Evolutionary conservation across 2,888 invertebrate genomes (phyloP), one percentile per base, ranked within the genome.

Genomic region (Cylindroiulus punctatus): DNA sequence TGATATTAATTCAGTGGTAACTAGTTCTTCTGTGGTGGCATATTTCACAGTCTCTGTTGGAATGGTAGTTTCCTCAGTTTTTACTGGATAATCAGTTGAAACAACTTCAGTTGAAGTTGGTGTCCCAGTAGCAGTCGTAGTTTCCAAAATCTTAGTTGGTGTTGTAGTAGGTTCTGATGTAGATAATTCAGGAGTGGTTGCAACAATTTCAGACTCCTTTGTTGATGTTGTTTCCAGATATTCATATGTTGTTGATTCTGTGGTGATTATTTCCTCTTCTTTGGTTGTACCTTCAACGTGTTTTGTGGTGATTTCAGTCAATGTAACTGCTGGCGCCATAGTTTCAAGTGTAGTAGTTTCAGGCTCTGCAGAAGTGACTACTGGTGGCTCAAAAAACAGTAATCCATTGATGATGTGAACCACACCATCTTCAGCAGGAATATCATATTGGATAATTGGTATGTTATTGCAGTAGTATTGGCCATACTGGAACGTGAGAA

Each of bases 391-490:
- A n/a, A 81, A 85, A 19, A 85, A 85, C 32, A 85, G n/a, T 10
- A 85, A 65, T 40, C 85, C 86, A 47, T 84, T 84, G 40, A 86
- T 86, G 42, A 86, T 14, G 30, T 86, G 86, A 57, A 86, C 84
- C 1, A 86, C 86, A 14, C 86, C 86, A 86, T 86, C 22, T 57
- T 26, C n/a, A 83, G 84, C 36, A 17, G 86, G 84, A n/a, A 86
- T 86, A 84, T 86, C 86, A n/a, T 32, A 36, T 19, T 84, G 84
- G 32, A 86, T 82, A 22, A 86, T 84, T 47, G 86, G 86, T 26
- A 86, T 40, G n/a, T 81, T 30, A 36, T 86, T 86, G 52, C 76
- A 42, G 10, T 36, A 76, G 42, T 65, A 76, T 76, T 36, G 65
- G 19, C 52, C 85, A 57, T 85, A n/a, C 5, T 22, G 1, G n/a